Conservation (phyloP, 2,888 invertebrate species). For the Scaptomyza caliginosa region DNA sequence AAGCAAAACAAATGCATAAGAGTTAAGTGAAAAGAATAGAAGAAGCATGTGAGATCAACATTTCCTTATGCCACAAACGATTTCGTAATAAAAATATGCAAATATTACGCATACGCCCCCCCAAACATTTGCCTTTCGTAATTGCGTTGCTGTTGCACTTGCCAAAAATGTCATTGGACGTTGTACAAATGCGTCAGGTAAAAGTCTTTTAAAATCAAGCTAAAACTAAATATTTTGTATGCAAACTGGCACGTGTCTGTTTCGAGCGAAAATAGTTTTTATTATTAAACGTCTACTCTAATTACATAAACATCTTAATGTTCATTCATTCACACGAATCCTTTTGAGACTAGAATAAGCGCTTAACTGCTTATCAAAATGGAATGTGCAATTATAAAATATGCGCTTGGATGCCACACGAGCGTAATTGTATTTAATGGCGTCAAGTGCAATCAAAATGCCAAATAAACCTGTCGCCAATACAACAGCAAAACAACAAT, state of each 20-base stretch:
- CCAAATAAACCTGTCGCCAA: conserved; percentile 77
- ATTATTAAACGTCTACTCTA: no score
- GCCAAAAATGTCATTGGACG: conserved; percentile 55
- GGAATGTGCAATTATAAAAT: conserved; percentile 50
- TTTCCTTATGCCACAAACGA: neutral
- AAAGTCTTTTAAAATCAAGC: conserved; percentile 34
- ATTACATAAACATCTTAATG: no score
- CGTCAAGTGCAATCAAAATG: conserved; percentile 48
- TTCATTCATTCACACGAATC: conserved; percentile 4
- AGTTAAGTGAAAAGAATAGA: neutral
- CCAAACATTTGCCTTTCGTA: conserved; percentile 45
- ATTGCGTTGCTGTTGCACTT: conserved; percentile 44
- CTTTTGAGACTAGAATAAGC: conserved; percentile 27
- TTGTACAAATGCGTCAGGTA: conserved; percentile 31
- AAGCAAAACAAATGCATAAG: neutral
- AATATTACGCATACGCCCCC: conserved; percentile 64
- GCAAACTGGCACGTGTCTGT: neutral
- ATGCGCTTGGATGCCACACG: neutral
- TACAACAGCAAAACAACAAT: conserved; percentile 14
- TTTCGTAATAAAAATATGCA: conserved; percentile 25
- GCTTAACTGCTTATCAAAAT: conserved; percentile 35
- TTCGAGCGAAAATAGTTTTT: no score
- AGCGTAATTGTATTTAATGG: conserved; percentile 50
- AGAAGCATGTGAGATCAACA: neutral
- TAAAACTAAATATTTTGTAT: neutral